Evolutionary conservation across 2,797 vertebrate species (phyloP), one percentile per base, ranked within the genome.

Genomic region (Sebastes umbrosus): DNA sequence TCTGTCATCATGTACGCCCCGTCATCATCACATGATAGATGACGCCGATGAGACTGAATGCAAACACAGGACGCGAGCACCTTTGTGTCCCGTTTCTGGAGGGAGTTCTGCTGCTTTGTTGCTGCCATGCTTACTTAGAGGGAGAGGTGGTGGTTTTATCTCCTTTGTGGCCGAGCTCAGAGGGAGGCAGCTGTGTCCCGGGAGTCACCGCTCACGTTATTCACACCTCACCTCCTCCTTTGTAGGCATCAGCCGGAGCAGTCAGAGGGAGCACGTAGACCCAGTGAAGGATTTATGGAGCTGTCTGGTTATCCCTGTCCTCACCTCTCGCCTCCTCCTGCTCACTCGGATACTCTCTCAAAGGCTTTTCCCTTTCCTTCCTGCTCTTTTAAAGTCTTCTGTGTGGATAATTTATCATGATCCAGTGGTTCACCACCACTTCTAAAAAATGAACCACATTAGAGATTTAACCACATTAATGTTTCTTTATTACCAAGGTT

Each of bases 181-280:
- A 88, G 85, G 88, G 82, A 82, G 84, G 90, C 88, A 91, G 91
- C 91, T 94, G 91, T 82, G 72, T 94, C 89, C 89, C 68, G 82
- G 86, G 84, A 87, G 85, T 90, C 86, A 64, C 34, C 34, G 27
- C 84, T 77, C 74, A 9, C 39, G 27, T 95, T 93, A 86, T 89
- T 94, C 91, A 93, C 93, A 91, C 85, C 79, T 90, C 91, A 83
- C 73, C 87, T 89, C 85, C 82, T 93, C 83, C 82, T 92, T 94
- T 93, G 80, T 86, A 4, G 75, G 5, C 69, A 69, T 86, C 88
- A 59, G 73, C 85, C 82, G n/a, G 71, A 87, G 73, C 87, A 85
- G 82, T 81, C 81, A 64, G 83, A 87, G 67, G 86, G 83, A 90
- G 86, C 92, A 88, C 13, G 32, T 50, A 50, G 72, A 79, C 39